Evolutionary conservation across 2,113 vertebrate genomes (phyloP).

Genomic region (Climacteris rufus): DNA sequence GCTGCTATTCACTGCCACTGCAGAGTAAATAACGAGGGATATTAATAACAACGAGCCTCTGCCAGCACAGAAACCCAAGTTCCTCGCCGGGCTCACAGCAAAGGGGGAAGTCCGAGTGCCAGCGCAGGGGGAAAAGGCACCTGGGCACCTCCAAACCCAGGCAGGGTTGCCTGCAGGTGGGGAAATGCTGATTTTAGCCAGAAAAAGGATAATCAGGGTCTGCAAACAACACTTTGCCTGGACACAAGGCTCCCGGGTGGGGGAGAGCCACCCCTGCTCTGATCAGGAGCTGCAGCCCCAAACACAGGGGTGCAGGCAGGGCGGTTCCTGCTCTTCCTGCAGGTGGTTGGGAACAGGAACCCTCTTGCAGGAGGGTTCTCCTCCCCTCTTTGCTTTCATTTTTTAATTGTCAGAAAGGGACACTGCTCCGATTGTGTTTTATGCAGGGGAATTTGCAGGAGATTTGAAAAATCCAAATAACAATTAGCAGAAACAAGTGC

Average conservation of each 20-base stretch:
- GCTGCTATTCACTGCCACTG: background rate
- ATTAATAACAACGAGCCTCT: slow-evolving; percentile 16
- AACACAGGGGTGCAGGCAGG: background rate
- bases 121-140: background rate
- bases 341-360: background rate
- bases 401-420: background rate
- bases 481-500: background rate
- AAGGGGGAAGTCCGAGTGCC: background rate
- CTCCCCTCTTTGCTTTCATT: background rate
- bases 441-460: background rate
- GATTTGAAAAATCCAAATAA: background rate
- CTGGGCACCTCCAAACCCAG: background rate
- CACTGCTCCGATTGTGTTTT: background rate
- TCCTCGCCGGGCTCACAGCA: background rate
- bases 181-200: fast-evolving
- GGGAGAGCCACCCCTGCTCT: fast-evolving
- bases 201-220: fast-evolving
- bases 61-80: background rate
- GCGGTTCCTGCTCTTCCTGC: background rate
- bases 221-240: background rate
- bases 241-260: background rate
- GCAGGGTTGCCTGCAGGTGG: background rate
- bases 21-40: slow-evolving; percentile 17
- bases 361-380: background rate
- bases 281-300: background rate